Conservation (phyloP, 2,888 invertebrate species). For the Drosophila prolongata region DNA sequence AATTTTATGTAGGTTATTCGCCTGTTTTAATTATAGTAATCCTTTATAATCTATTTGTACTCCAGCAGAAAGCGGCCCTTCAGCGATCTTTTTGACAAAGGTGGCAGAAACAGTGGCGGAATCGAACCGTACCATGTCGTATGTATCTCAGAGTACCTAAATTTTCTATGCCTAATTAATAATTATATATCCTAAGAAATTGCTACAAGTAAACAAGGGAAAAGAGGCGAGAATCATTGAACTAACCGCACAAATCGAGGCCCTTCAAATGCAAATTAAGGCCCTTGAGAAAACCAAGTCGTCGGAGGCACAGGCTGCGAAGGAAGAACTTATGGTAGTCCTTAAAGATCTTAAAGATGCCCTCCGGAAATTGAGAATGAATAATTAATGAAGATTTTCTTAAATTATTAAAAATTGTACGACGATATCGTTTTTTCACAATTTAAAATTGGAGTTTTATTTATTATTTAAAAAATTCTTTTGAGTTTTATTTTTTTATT, state of each 20-base stretch:
- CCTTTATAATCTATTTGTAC: too few species aligned
- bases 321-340: not conserved
- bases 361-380: conserved; percentile 19
- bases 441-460: not conserved
- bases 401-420: too few species aligned
- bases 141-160: not conserved
- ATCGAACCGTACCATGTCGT: conserved; percentile 10
- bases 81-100: not conserved
- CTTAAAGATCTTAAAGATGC: conserved; percentile 14
- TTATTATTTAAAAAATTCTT: not conserved
- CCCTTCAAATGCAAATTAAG: conserved; percentile 13
- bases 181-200: not conserved
- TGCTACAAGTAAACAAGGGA: conserved; percentile 6
- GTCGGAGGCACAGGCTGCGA: not conserved
- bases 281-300: conserved; percentile 5
- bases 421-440: not conserved
- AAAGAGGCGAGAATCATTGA: conserved; percentile 23
- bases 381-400: not conserved
- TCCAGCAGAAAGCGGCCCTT: not conserved
- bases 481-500: not conserved
- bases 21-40: too few species aligned
- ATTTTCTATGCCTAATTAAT: rapidly evolving
- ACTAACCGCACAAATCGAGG: conserved; percentile 18
- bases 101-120: conserved; percentile 5
- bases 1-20: not conserved